phyloP scores from a whole-genome alignment of 1,140 invertebrate species.

The Musca vetustissima region DNA sequence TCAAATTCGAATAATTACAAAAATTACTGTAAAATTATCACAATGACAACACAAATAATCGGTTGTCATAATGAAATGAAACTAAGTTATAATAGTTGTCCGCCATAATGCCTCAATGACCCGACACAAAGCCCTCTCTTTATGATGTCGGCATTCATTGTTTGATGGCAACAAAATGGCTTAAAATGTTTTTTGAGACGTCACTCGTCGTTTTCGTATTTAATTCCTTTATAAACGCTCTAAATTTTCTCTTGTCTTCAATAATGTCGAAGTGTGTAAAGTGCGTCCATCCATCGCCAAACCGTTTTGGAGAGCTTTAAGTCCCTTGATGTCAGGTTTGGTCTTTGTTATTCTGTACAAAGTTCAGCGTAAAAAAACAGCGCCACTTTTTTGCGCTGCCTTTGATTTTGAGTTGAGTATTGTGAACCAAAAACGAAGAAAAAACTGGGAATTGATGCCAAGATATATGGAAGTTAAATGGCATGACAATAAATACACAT shows the following conservation, averaged over 20 bases:
- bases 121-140: not conserved
- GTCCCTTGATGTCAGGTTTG: constrained; percentile 12
- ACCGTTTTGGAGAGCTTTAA: not conserved
- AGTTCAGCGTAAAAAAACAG: no score
- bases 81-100: not conserved
- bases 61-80: not conserved
- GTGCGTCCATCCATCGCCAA: no score
- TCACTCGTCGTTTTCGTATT: not conserved
- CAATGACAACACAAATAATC: constrained; percentile 15
- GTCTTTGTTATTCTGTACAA: not conserved
- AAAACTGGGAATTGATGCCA: constrained; percentile 8
- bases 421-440: constrained; percentile 3
- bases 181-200: constrained; percentile 23
- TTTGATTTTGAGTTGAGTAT: not conserved
- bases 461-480: constrained; percentile 24
- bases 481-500: constrained; percentile 13
- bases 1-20: constrained; percentile 20
- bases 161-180: constrained; percentile 21
- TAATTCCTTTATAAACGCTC: constrained; percentile 19
- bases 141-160: constrained; percentile 13
- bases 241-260: constrained; percentile 17
- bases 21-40: constrained; percentile 26
- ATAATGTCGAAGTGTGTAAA: not conserved
- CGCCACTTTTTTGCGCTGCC: no score
- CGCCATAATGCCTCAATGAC: no score